Evolutionary conservation across 1,140 invertebrate genomes (phyloP).

Genomic region (Caenorhabditis remanei): DNA sequence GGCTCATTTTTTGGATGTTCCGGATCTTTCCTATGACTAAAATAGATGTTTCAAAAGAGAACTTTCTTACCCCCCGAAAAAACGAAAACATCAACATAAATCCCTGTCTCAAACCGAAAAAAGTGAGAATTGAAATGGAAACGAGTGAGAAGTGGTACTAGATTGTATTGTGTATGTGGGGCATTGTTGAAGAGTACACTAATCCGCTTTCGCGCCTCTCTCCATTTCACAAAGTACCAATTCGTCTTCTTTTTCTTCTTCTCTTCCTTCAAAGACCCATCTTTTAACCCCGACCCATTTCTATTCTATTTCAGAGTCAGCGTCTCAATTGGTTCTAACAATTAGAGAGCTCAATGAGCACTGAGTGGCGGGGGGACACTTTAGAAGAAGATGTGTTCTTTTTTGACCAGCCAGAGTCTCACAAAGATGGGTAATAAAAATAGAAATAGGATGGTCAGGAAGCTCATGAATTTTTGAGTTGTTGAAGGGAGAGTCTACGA

Average conservation of each 20-base stretch:
- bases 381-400: background rate
- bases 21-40: too few species aligned
- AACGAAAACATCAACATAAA: too few species aligned
- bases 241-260: conserved; percentile 14
- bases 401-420: background rate
- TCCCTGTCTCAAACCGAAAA: too few species aligned
- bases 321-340: conserved; percentile 37
- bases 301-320: conserved; percentile 16
- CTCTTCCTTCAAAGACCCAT: background rate
- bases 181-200: conserved; percentile 42
- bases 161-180: conserved; percentile 1
- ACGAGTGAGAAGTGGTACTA: conserved; percentile 7
- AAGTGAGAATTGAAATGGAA: background rate
- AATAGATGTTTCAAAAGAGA: too few species aligned
- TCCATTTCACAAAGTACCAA: conserved; percentile 50
- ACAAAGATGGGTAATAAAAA: background rate
- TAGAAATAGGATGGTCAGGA: background rate
- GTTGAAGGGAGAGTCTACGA: too few species aligned
- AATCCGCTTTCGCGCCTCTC: conserved; percentile 57
- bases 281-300: conserved; percentile 5
- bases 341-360: conserved; percentile 42
- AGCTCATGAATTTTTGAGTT: background rate
- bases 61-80: background rate
- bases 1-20: too few species aligned
- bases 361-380: background rate